Evolutionary conservation across 2,113 vertebrate species (phyloP).

Genomic region (Oncorhynchus tshawytscha): DNA sequence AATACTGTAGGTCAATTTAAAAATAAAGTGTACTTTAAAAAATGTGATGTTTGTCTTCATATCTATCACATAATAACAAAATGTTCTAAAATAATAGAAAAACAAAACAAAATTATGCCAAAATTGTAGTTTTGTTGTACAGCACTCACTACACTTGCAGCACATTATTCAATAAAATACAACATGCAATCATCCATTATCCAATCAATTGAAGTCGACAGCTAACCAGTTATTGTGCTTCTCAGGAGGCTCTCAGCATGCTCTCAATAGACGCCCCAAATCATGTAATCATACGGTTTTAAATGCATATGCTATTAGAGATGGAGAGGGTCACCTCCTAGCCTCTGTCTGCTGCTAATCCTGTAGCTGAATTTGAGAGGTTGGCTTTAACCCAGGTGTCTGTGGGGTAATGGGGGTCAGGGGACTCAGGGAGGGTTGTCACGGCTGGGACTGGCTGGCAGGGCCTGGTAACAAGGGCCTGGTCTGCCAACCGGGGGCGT

Average conservation of each 20-base stretch:
- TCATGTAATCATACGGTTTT: conserved; percentile 50
- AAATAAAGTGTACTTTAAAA: too few relatives aligned
- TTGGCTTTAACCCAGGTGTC: conserved; percentile 36
- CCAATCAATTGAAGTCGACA: conserved; percentile 62
- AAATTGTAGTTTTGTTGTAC: conserved; percentile 16
- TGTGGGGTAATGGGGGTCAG: conserved; percentile 7
- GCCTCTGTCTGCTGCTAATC: background rate
- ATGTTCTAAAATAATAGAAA: background rate
- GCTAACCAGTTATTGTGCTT: conserved; percentile 59
- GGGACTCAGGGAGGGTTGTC: background rate
- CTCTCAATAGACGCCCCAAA: conserved; percentile 25
- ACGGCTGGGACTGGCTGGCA: conserved; percentile 34
- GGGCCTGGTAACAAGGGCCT: conserved; percentile 22
- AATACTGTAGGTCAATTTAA: too few relatives aligned
- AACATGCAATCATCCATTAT: conserved; percentile 68
- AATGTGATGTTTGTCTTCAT: too few relatives aligned
- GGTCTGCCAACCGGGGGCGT: conserved; percentile 20
- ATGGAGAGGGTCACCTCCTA: conserved; percentile 11
- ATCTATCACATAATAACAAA: too few relatives aligned
- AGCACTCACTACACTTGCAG: conserved; percentile 35
- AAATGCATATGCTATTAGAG: conserved; percentile 30
- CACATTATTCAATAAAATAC: conserved; percentile 58
- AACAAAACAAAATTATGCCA: background rate
- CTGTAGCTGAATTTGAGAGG: conserved; percentile 2
- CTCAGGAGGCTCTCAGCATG: conserved; percentile 45